phyloP scores from a whole-genome alignment of 2,888 invertebrate species.

The Chalcis sispes region DNA sequence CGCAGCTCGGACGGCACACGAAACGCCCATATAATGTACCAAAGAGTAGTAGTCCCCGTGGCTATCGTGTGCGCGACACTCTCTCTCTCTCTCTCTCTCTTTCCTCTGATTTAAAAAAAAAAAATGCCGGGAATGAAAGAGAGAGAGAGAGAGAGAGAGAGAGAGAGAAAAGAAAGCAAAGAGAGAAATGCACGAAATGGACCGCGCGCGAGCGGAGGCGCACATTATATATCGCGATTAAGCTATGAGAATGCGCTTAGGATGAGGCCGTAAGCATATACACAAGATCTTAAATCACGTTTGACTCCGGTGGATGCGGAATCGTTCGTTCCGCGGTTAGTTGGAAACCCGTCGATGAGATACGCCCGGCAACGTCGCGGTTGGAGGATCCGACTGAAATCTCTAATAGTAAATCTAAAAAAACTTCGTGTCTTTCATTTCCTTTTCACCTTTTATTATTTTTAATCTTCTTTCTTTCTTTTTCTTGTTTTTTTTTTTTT shows the following conservation, averaged over 20 bases:
- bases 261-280: constrained; percentile 18
- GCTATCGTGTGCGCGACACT: constrained; percentile 3
- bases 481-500: neutral
- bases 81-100: neutral
- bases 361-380: neutral
- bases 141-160: no score
- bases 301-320: constrained; percentile 63
- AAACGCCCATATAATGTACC: constrained; percentile 27
- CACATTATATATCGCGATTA: no score
- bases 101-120: neutral
- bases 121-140: no score
- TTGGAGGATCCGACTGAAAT: constrained; percentile 63
- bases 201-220: no score
- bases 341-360: no score
- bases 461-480: no score
- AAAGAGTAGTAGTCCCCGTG: neutral
- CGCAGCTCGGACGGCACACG: neutral
- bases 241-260: constrained; percentile 43
- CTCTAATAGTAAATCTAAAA: constrained; percentile 70
- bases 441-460: no score
- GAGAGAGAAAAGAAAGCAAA: no score
- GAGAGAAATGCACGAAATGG: no score
- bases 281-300: constrained; percentile 73
- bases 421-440: no score
- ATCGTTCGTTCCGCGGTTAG: no score